These are phyloP conservation scores for Tolypeutes matacus DNA, from an alignment of 2,797 vertebrate genomes.

Conservation along the genomic window DNA sequence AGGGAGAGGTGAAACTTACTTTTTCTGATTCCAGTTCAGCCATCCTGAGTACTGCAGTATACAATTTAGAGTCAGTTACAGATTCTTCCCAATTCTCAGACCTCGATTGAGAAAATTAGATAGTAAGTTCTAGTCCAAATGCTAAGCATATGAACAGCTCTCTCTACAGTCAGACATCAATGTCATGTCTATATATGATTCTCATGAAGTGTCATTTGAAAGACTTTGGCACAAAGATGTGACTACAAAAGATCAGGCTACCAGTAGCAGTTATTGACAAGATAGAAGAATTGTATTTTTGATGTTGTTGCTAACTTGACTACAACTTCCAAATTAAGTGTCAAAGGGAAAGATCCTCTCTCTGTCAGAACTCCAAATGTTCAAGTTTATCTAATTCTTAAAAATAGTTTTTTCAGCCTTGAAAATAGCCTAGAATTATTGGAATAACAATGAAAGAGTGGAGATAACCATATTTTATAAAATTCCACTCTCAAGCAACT, in stretches of 20 bases:
- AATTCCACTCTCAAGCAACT: slow-evolving; percentile 78
- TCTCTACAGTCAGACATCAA: neutral
- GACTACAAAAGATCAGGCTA: slow-evolving; percentile 15
- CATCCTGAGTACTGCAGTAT: slow-evolving; percentile 51
- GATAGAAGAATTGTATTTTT: slow-evolving; percentile 55
- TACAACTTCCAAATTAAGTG: slow-evolving; percentile 53
- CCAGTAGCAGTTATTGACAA: slow-evolving; percentile 45
- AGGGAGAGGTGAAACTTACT: neutral
- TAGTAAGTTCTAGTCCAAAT: slow-evolving; percentile 49
- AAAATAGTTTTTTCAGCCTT: slow-evolving; percentile 70
- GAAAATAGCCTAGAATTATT: slow-evolving; percentile 66
- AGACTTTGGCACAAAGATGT: slow-evolving; percentile 53
- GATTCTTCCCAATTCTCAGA: slow-evolving; percentile 48
- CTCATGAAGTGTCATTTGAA: slow-evolving; percentile 63
- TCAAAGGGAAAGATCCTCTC: slow-evolving; percentile 42
- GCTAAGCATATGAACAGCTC: slow-evolving; percentile 9
- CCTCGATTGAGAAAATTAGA: slow-evolving; percentile 70
- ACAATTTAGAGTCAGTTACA: slow-evolving; percentile 59
- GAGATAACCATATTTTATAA: slow-evolving; percentile 76
- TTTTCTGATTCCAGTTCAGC: slow-evolving; percentile 48
- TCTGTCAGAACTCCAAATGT: slow-evolving; percentile 52
- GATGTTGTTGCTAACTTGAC: slow-evolving; percentile 53
- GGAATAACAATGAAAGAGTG: slow-evolving; percentile 66
- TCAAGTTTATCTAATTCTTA: slow-evolving; percentile 66
- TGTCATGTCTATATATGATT: neutral